These are phyloP conservation scores for Probosciger aterrimus DNA, from an alignment of 2,113 vertebrate species.

Conservation along the genomic window DNA sequence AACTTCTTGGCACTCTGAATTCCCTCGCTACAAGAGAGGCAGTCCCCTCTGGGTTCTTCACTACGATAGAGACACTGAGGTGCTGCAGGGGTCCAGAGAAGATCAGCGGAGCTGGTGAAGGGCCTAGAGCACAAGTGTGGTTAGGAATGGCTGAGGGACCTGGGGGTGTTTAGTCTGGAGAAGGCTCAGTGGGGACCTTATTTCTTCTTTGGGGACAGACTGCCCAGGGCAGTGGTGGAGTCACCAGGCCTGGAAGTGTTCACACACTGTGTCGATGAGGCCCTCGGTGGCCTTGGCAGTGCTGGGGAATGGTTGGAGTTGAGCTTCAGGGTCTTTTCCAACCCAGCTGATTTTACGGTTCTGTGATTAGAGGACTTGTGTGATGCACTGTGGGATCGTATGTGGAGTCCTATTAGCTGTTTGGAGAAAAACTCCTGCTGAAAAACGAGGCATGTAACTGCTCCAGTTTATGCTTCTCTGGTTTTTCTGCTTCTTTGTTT, in stretches of 20 bases:
- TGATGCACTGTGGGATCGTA: background rate
- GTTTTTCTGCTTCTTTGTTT: background rate
- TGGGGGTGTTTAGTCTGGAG: background rate
- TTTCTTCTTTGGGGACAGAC: background rate
- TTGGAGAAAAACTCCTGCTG: background rate
- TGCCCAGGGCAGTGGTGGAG: background rate
- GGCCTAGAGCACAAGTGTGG: background rate
- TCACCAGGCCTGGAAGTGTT: background rate
- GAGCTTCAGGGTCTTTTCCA: background rate
- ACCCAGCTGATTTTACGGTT: background rate
- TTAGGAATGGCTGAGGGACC: background rate
- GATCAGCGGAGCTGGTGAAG: background rate
- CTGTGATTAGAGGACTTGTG: background rate
- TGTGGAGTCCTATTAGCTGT: no score
- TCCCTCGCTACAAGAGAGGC: background rate
- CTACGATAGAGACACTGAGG: background rate
- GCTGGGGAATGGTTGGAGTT: background rate
- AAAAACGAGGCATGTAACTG: background rate
- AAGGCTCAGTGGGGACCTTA: background rate
- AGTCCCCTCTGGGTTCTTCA: background rate
- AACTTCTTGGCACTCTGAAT: background rate
- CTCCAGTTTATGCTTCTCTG: accelerated
- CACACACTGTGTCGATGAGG: background rate
- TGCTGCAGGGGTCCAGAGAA: background rate
- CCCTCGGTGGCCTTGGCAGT: background rate